Evolutionary conservation across 2,888 invertebrate genomes (phyloP).

Genomic region (Trissoscelio sp.): DNA sequence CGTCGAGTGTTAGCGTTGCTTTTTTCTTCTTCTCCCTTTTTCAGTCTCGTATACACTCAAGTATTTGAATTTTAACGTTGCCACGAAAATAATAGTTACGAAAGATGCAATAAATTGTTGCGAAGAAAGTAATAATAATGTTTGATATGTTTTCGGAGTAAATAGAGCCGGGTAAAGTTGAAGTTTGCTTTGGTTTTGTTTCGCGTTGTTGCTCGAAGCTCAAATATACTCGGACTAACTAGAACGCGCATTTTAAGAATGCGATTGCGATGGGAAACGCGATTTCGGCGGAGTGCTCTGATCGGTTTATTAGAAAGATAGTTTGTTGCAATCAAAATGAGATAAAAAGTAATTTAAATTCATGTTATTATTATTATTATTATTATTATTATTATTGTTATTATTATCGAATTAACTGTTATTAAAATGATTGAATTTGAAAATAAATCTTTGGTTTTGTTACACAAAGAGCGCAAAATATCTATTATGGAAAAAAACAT

Average conservation of each 20-base stretch:
- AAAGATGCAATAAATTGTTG: slow-evolving; percentile 26
- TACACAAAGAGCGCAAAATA: too few relatives aligned
- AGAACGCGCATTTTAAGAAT: slow-evolving; percentile 5
- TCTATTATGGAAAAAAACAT: too few relatives aligned
- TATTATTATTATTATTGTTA: too few relatives aligned
- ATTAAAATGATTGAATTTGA: too few relatives aligned
- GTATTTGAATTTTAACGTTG: slow-evolving; percentile 10
- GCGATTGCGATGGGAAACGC: slow-evolving; percentile 5
- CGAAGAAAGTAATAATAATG: slow-evolving; percentile 44
- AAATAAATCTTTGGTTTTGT: too few relatives aligned
- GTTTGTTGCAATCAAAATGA: too few relatives aligned
- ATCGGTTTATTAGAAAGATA: not conserved
- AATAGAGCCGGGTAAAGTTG: slow-evolving; percentile 16
- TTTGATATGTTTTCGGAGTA: slow-evolving; percentile 36
- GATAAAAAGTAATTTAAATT: too few relatives aligned
- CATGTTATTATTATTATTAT: too few relatives aligned
- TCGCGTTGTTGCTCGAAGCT: not conserved
- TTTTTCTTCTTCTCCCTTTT: slow-evolving; percentile 3
- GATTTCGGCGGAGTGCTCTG: not conserved
- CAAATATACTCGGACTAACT: slow-evolving; percentile 9
- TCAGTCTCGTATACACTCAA: not conserved
- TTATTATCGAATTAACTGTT: too few relatives aligned
- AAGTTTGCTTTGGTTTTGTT: slow-evolving; percentile 27
- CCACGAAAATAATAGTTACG: slow-evolving; percentile 30
- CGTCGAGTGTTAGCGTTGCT: not conserved